These are phyloP conservation scores for Anthonomus grandis DNA, from an alignment of 1,140 invertebrate genomes.

Conservation along the genomic window DNA sequence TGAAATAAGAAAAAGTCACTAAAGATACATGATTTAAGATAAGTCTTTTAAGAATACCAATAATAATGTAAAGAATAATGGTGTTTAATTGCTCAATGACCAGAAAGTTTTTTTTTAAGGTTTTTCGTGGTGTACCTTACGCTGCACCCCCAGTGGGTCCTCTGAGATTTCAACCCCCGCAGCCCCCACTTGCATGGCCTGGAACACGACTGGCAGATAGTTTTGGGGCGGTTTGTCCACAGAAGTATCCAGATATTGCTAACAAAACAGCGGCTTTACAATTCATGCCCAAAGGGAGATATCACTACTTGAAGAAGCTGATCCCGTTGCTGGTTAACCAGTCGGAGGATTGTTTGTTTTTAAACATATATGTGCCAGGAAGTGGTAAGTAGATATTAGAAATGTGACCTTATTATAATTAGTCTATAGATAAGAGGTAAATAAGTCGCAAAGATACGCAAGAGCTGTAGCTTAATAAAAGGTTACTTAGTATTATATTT, in stretches of 20 bases:
- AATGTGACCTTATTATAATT: no score
- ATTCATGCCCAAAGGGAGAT: conserved; percentile 66
- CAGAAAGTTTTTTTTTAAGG: conserved; percentile 22
- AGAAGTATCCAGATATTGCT: conserved; percentile 66
- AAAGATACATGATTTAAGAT: no score
- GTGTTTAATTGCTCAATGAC: no score
- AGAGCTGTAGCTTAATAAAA: no score
- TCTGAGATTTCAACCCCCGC: conserved; percentile 63
- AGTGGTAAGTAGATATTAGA: conserved; percentile 66
- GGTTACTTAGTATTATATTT: no score
- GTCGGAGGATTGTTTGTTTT: conserved; percentile 85
- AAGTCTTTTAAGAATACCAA: no score
- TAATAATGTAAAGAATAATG: no score
- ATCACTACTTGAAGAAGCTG: conserved; percentile 62
- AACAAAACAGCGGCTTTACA: conserved; percentile 67
- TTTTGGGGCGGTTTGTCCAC: conserved; percentile 74
- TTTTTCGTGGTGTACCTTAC: conserved; percentile 78
- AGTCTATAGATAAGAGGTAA: no score
- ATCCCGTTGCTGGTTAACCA: conserved; percentile 70
- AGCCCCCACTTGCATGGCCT: conserved; percentile 64
- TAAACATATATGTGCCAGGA: conserved; percentile 85
- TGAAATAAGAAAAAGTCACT: no score
- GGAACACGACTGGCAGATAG: conserved; percentile 71
- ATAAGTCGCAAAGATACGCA: no score
- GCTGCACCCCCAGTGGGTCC: conserved; percentile 72